A percentile compares a stretch with the other conserved stretches of the same genome.
phyloP scores from a whole-genome alignment of 2,888 invertebrate species.

The Dolichomitus sp. region DNA sequence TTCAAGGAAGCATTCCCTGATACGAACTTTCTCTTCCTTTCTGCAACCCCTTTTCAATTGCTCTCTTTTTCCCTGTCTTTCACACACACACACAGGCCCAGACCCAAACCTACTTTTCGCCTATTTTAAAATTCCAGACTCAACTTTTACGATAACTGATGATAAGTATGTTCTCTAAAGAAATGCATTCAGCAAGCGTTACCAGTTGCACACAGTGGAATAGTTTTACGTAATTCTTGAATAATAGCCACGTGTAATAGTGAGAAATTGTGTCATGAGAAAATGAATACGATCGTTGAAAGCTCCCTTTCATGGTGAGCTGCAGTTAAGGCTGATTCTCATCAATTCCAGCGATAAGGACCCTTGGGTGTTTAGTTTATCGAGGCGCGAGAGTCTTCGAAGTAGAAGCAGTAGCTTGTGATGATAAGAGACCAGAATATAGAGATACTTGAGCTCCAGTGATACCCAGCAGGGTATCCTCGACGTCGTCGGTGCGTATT shows the following conservation, averaged over 20 bases:
- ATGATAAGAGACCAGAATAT: conserved; percentile 10
- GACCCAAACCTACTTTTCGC: conserved; percentile 13
- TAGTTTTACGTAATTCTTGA: neutral
- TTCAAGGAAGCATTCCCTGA: conserved; percentile 22
- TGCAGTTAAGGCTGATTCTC: neutral
- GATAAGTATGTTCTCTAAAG: neutral
- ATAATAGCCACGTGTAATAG: conserved; percentile 23
- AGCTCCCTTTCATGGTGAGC: conserved; percentile 7
- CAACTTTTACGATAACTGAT: conserved; percentile 41
- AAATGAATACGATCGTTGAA: neutral
- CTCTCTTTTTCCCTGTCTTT: neutral
- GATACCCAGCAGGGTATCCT: conserved; percentile 1
- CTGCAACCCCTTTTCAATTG: neutral
- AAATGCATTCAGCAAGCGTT: neutral
- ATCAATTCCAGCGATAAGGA: conserved; percentile 9
- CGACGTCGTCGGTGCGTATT: conserved; percentile 15
- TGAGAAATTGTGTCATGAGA: conserved; percentile 7
- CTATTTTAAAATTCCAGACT: conserved; percentile 54
- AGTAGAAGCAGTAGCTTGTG: conserved; percentile 11
- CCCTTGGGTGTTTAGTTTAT: conserved; percentile 34
- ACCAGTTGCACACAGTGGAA: neutral
- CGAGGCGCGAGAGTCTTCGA: conserved; percentile 2
- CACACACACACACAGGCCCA: neutral
- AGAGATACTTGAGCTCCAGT: neutral
- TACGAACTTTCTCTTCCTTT: conserved; percentile 25